These are phyloP conservation scores for Macquaria australasica DNA, from an alignment of 2,113 vertebrate genomes.

Conservation along the genomic window DNA sequence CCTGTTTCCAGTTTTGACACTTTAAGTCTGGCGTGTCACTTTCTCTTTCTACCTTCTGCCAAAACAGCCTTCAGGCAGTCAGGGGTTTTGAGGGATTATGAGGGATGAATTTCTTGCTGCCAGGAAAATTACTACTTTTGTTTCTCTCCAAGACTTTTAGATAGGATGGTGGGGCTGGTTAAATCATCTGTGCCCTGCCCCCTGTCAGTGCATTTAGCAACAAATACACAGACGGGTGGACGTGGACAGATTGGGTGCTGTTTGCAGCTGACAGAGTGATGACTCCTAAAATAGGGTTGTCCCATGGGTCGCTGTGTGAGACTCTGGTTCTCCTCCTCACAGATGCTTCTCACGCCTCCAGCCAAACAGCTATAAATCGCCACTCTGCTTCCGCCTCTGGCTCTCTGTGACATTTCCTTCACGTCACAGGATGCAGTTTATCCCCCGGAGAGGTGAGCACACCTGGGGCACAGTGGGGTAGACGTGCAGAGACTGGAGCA, in stretches of 20 bases:
- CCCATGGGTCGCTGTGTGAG: conserved; percentile 29
- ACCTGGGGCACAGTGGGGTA: conserved; percentile 39
- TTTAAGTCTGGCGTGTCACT: neutral
- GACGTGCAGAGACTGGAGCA: conserved; percentile 23
- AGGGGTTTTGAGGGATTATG: conserved; percentile 31
- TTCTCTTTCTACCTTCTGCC: conserved; percentile 20
- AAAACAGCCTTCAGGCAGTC: conserved; percentile 3
- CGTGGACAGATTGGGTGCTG: neutral
- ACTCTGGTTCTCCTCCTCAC: conserved; percentile 31
- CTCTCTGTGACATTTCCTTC: conserved; percentile 51
- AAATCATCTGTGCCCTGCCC: conserved; percentile 33
- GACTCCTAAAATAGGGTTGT: conserved; percentile 56
- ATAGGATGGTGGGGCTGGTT: conserved; percentile 15
- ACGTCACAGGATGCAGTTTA: conserved; percentile 49
- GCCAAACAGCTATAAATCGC: conserved; percentile 54
- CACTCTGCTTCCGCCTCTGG: conserved; percentile 22
- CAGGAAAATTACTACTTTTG: conserved; percentile 56
- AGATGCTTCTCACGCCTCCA: conserved; percentile 51
- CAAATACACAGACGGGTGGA: conserved; percentile 15
- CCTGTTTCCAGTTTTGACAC: conserved; percentile 17
- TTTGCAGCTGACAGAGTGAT: conserved; percentile 46
- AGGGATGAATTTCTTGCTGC: conserved; percentile 37
- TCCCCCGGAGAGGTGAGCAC: conserved; percentile 29
- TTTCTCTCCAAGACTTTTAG: conserved; percentile 30
- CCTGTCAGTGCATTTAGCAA: conserved; percentile 26